Percentiles rank a stretch among this genome's conserved stretches.
phyloP scores from a whole-genome alignment of 2,113 vertebrate species.

The Opisthocomus hoazin region DNA sequence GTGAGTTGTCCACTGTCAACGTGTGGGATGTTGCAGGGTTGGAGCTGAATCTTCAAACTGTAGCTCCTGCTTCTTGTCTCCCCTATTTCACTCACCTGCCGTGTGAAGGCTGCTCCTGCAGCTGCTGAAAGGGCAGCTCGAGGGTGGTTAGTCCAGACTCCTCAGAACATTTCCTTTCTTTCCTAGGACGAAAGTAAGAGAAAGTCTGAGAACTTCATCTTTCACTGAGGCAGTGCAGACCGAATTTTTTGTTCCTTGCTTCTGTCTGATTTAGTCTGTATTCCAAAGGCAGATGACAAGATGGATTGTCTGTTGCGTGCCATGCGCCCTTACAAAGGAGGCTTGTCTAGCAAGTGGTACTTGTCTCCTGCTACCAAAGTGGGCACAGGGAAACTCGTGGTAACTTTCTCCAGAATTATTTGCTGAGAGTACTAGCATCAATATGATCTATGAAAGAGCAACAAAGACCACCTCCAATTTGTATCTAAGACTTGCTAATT shows the following conservation, averaged over 20 bases:
- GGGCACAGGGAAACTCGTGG: background rate
- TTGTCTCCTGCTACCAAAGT: background rate
- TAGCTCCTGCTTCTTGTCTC: background rate
- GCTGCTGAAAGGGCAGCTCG: background rate
- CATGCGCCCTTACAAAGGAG: background rate
- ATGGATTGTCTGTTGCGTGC: background rate
- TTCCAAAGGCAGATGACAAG: background rate
- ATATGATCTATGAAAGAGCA: background rate
- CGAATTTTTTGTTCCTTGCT: background rate
- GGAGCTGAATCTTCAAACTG: background rate
- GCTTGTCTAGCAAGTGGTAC: background rate
- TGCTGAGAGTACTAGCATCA: background rate
- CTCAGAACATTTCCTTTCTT: background rate
- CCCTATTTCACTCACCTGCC: background rate
- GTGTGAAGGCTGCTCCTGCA: background rate
- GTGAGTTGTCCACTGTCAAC: background rate
- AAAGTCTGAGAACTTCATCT: background rate
- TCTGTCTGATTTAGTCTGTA: background rate
- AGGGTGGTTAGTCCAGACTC: background rate
- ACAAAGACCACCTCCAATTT: constrained; percentile 12
- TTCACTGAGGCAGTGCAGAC: background rate
- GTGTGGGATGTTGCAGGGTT: background rate
- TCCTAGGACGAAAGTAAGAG: background rate
- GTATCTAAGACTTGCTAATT: constrained; percentile 43
- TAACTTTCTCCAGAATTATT: background rate